Base-by-base conservation (phyloP, 2,113 vertebrate species). In the Phoenicopterus ruber region DNA sequence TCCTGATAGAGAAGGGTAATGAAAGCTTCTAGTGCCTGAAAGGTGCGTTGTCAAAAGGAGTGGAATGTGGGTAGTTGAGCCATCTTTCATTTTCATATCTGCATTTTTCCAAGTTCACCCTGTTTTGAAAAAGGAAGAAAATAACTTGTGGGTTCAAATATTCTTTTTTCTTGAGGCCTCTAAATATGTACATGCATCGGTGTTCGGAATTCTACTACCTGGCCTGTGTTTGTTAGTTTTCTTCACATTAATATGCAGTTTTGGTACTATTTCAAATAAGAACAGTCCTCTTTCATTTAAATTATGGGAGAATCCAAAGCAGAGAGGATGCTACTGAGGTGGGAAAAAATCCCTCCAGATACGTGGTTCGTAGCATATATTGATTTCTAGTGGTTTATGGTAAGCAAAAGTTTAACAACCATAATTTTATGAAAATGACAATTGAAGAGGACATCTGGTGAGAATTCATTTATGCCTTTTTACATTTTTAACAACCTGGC, bases 401-500 rank as follows among this genome's bases (percentile, higher is more conserved):
- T 86, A 74, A 83, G 77, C 77, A 85, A 82, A 96, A 88, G 59
- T 96, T 96, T 94, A 94, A 92, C 88, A 82, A 78, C 66, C 65
- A 67, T 92, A 93, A 86, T 96, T 96, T 97, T 91, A 94, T 95
- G 79, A 94, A 97, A 97, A 96, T 91, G 73, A 92, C 91, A 96
- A 97, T 96, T 91, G 94, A 95, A 96, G 94, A 94, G 93, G 92
- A 96, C 96, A 98, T 97, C 95, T 98, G 97, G 95, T 95, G 95
- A 98, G 96, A 97, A 98, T 97, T 98, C 93, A 96, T 98, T 97
- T 97, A 94, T 97, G 96, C 88, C 90, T 96, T 97, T 97, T 96
- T 97, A 97, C 95, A 96, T 98, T 98, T 98, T 98, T 98, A 97
- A 96, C 96, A 97, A 96, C 94, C 92, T 94, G 95, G 97, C 96